A percentile compares a stretch with the other conserved stretches of the same genome.
These are phyloP conservation scores for Melanotus villosus DNA, from an alignment of 2,888 invertebrate genomes.

Conservation along the genomic window DNA sequence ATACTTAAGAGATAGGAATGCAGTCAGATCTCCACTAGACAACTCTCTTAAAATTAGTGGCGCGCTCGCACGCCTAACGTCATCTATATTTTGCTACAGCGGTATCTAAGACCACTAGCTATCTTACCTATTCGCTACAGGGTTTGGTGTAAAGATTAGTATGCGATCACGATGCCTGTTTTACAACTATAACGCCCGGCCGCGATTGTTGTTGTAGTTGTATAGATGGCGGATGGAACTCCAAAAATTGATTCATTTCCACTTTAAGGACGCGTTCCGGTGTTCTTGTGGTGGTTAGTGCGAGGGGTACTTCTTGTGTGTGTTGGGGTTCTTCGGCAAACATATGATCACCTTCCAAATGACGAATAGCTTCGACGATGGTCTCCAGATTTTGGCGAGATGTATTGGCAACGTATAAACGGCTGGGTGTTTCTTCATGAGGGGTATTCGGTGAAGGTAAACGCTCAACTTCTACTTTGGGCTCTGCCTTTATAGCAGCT, in stretches of 20 bases:
- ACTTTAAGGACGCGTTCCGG: slow-evolving; percentile 69
- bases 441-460: slow-evolving; percentile 73
- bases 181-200: slow-evolving; percentile 92
- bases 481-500: slow-evolving; percentile 90
- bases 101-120: slow-evolving; percentile 24
- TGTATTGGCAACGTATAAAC: slow-evolving; percentile 77
- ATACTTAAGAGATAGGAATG: slow-evolving; percentile 42
- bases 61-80: slow-evolving; percentile 47
- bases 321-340: slow-evolving; percentile 81
- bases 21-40: slow-evolving; percentile 31
- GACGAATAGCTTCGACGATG: slow-evolving; percentile 98
- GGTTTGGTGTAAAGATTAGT: slow-evolving; percentile 65
- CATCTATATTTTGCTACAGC: slow-evolving; percentile 50
- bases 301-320: slow-evolving; percentile 72
- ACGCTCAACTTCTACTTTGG: slow-evolving; percentile 84
- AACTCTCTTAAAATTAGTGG: slow-evolving; percentile 35
- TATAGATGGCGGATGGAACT: slow-evolving; percentile 70
- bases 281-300: slow-evolving; percentile 69
- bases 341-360: slow-evolving; percentile 95
- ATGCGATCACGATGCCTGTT: slow-evolving; percentile 83
- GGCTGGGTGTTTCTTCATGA: slow-evolving; percentile 69
- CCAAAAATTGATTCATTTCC: slow-evolving; percentile 76
- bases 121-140: slow-evolving; percentile 47
- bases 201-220: slow-evolving; percentile 78
- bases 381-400: slow-evolving; percentile 97